phyloP scores from a whole-genome alignment of 2,113 vertebrate genomes.

The Eptesicus fuscus region DNA sequence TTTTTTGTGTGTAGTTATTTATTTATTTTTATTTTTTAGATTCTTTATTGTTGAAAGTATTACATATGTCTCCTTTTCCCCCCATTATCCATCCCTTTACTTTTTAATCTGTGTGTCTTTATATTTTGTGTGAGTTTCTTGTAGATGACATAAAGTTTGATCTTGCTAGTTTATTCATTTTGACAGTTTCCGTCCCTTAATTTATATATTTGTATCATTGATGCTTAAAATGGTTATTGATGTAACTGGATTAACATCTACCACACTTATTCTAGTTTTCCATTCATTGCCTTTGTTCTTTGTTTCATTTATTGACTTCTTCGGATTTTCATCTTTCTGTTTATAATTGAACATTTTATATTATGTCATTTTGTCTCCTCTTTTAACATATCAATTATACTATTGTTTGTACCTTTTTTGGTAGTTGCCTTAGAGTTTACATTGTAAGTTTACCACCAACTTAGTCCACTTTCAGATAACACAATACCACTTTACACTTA shows the following conservation, averaged over 20 bases:
- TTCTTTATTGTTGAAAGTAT: too few species aligned
- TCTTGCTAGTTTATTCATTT: neutral
- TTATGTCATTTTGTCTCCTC: neutral
- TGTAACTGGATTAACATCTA: neutral
- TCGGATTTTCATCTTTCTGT: neutral
- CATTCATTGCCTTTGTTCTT: neutral
- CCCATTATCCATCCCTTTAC: neutral
- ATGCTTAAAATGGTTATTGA: neutral
- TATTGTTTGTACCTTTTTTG: neutral
- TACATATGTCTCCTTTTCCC: too few species aligned
- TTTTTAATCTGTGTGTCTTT: neutral
- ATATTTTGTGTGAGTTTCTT: neutral
- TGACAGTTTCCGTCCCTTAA: neutral
- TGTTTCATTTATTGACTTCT: neutral
- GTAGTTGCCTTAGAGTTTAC: neutral
- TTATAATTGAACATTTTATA: neutral
- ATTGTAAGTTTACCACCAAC: neutral
- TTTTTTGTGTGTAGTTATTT: neutral
- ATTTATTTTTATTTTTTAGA: neutral
- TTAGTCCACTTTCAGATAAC: neutral
- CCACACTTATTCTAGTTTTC: neutral
- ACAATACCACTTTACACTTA: neutral
- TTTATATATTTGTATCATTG: neutral
- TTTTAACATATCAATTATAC: neutral
- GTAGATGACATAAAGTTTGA: neutral